phyloP scores from a whole-genome alignment of 35 echinoderm and acorn worm genomes.

The Ophiothrix spiculata region DNA sequence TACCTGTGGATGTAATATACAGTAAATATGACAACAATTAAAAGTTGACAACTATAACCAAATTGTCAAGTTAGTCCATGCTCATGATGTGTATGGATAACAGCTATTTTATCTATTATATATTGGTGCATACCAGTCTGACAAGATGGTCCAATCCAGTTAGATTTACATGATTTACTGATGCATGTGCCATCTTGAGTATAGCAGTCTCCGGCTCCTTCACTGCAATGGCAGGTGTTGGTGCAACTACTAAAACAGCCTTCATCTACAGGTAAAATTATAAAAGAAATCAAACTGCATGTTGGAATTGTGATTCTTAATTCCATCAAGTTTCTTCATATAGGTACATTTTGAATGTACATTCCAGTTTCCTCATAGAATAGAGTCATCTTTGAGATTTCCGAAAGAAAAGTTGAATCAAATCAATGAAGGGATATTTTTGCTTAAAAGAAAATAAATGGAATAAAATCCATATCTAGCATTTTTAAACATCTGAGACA shows the following conservation, averaged over 20 bases:
- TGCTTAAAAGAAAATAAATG: neutral
- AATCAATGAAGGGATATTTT: neutral
- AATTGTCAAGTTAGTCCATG: neutral
- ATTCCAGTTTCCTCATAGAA: neutral
- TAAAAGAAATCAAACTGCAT: no score
- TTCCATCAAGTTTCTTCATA: neutral
- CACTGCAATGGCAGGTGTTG: neutral
- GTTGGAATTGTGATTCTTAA: neutral
- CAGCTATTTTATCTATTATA: neutral
- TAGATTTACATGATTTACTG: neutral
- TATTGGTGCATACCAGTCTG: neutral
- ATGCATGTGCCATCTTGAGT: neutral
- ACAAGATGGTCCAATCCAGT: neutral
- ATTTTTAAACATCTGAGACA: no score
- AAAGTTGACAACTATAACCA: neutral
- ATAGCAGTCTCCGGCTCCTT: neutral
- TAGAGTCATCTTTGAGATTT: neutral
- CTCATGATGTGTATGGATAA: neutral
- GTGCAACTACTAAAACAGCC: neutral
- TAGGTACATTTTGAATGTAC: neutral
- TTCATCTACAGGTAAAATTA: neutral
- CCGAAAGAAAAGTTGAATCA: neutral
- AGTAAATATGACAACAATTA: neutral
- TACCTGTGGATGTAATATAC: neutral
- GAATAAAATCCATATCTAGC: no score